Conservation (phyloP, 2,888 invertebrate genomes). For the Caenorhabditis becei region DNA sequence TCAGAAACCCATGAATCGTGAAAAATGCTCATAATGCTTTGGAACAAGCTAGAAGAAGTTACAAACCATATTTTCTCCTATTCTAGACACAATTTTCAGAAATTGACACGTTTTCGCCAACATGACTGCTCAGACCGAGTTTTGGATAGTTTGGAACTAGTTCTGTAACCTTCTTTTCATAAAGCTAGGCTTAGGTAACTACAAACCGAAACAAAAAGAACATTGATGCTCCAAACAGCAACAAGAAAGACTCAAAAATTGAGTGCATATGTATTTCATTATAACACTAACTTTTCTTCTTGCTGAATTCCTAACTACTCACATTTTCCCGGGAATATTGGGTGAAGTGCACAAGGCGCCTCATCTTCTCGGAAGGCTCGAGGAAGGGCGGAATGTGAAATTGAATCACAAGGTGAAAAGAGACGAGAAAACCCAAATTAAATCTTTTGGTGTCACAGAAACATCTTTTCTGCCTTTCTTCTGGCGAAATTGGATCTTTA, state of each 20-base stretch:
- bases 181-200: too few species aligned
- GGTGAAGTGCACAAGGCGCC: constrained; percentile 16
- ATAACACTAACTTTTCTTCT: background rate
- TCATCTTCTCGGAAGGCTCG: constrained; percentile 20
- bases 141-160: too few species aligned
- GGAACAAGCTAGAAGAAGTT: too few species aligned
- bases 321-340: background rate
- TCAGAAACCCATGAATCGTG: too few species aligned
- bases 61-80: too few species aligned
- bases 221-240: background rate
- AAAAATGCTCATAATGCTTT: too few species aligned
- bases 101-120: too few species aligned
- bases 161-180: too few species aligned
- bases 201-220: constrained; percentile 7
- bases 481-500: constrained; percentile 52
- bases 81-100: too few species aligned
- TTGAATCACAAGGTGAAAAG: constrained; percentile 50
- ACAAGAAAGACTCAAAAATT: background rate
- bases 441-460: constrained; percentile 54
- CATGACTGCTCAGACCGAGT: too few species aligned
- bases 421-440: constrained; percentile 48
- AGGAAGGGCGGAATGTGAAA: constrained; percentile 5
- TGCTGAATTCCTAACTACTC: too few species aligned
- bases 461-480: constrained; percentile 12
- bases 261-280: constrained; percentile 1